Conservation (phyloP, 2,888 invertebrate species). For the Mystacides longicornis region DNA sequence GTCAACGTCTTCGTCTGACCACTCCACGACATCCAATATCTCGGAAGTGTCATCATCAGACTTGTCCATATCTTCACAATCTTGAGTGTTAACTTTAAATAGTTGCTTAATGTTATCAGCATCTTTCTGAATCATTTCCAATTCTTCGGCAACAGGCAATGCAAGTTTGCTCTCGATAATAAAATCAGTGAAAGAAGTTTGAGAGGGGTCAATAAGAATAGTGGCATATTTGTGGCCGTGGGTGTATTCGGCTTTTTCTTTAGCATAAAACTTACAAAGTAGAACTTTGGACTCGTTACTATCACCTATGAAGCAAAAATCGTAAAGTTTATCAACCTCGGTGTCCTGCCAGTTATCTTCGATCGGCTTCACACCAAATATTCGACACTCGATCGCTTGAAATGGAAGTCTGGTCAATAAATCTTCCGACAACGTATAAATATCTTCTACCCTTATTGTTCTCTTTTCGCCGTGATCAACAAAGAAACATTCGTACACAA, state of each 20-base stretch:
- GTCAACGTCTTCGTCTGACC: constrained; percentile 24
- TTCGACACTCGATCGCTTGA: constrained; percentile 56
- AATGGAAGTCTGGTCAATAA: constrained; percentile 51
- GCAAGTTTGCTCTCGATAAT: constrained; percentile 48
- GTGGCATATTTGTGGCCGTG: constrained; percentile 46
- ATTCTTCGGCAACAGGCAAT: constrained; percentile 26
- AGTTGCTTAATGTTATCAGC: constrained; percentile 16
- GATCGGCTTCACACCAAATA: constrained; percentile 46
- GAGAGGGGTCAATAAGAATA: constrained; percentile 42
- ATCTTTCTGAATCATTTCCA: constrained; percentile 24
- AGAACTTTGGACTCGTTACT: constrained; percentile 38
- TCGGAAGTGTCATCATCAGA: background rate
- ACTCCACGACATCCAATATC: background rate
- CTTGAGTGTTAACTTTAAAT: background rate
- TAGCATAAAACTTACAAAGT: constrained; percentile 39
- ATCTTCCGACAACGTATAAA: constrained; percentile 44
- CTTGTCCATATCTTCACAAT: background rate
- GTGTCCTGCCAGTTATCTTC: constrained; percentile 47
- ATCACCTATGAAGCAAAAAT: constrained; percentile 38
- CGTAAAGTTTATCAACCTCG: constrained; percentile 45
- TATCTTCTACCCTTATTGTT: constrained; percentile 35
- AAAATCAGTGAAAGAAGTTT: constrained; percentile 41
- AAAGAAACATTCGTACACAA: constrained; percentile 49
- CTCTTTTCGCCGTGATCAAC: constrained; percentile 57
- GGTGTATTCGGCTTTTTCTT: constrained; percentile 36